Conservation (phyloP, 2,888 invertebrate genomes). For the Eristalis pertinax region DNA sequence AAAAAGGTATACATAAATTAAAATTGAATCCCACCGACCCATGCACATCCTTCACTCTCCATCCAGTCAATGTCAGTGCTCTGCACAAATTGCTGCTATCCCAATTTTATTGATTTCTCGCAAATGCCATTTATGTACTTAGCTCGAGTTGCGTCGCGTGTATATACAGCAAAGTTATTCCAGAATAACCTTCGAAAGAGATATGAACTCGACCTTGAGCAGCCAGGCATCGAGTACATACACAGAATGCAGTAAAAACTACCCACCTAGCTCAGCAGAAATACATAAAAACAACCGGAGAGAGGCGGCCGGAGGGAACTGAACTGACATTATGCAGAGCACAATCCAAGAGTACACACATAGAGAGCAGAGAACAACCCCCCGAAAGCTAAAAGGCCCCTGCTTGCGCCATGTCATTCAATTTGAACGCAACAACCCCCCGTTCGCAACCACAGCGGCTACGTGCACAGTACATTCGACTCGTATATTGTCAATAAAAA, state of each 20-base stretch:
- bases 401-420: constrained; percentile 25
- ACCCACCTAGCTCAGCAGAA: constrained; percentile 32
- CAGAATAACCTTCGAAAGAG: constrained; percentile 53
- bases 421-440: constrained; percentile 47
- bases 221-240: constrained; percentile 30
- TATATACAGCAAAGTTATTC: constrained; percentile 40
- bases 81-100: constrained; percentile 3
- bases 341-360: not conserved
- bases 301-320: not conserved
- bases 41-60: not conserved
- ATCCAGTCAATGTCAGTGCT: not conserved
- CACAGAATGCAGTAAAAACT: constrained; percentile 28
- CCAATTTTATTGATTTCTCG: constrained; percentile 64
- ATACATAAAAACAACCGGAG: constrained; percentile 4
- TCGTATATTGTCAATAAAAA: constrained; percentile 18
- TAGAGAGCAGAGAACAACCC: constrained; percentile 14
- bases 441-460: constrained; percentile 17
- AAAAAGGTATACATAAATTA: not conserved
- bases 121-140: constrained; percentile 19
- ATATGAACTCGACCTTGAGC: constrained; percentile 69
- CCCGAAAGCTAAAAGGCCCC: constrained; percentile 33
- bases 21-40: not conserved
- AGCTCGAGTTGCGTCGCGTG: not conserved
- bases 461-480: not conserved
- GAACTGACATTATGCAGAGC: constrained; percentile 24